A percentile compares a stretch with the other conserved stretches of the same genome.
Conservation (phyloP, 1,140 invertebrate genomes). For the Calliopsis andreniformis region DNA sequence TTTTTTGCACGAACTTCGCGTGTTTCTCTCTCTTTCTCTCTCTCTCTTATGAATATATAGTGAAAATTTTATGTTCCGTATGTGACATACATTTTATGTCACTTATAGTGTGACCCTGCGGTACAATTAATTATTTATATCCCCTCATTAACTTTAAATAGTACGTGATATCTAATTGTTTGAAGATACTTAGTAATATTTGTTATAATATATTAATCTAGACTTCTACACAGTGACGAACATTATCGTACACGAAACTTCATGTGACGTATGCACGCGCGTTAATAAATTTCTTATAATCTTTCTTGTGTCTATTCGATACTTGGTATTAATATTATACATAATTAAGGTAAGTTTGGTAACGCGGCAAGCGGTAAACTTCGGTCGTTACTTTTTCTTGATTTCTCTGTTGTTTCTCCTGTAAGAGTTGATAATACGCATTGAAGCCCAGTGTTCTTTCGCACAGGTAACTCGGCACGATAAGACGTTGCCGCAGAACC, state of each 20-base stretch:
- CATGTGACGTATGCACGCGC: slow-evolving; percentile 51
- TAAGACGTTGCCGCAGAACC: slow-evolving; percentile 40
- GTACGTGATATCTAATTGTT: slow-evolving; percentile 59
- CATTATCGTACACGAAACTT: slow-evolving; percentile 55
- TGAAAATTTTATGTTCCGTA: slow-evolving; percentile 56
- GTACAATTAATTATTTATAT: slow-evolving; percentile 37
- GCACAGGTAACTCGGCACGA: slow-evolving; percentile 35
- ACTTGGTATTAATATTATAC: slow-evolving; percentile 65
- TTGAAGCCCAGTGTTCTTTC: too few species aligned
- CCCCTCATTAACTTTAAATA: slow-evolving; percentile 62
- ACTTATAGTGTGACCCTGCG: slow-evolving; percentile 40
- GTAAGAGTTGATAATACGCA: too few species aligned
- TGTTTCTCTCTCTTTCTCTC: slow-evolving; percentile 40
- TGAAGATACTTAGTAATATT: slow-evolving; percentile 67
- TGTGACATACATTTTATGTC: slow-evolving; percentile 46
- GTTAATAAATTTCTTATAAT: slow-evolving; percentile 65
- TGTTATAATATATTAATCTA: slow-evolving; percentile 68
- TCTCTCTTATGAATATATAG: slow-evolving; percentile 63
- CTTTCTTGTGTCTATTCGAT: slow-evolving; percentile 50
- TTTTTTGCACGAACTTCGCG: slow-evolving; percentile 39
- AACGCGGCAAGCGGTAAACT: slow-evolving; percentile 42
- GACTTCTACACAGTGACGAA: slow-evolving; percentile 59
- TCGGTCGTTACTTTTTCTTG: background rate
- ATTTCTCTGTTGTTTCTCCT: background rate
- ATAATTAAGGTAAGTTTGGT: slow-evolving; percentile 58